A percentile compares a stretch with the other conserved stretches of the same genome.
These are phyloP conservation scores for Gallinago jamesoni DNA, from an alignment of 2,113 vertebrate genomes.

Conservation along the genomic window DNA sequence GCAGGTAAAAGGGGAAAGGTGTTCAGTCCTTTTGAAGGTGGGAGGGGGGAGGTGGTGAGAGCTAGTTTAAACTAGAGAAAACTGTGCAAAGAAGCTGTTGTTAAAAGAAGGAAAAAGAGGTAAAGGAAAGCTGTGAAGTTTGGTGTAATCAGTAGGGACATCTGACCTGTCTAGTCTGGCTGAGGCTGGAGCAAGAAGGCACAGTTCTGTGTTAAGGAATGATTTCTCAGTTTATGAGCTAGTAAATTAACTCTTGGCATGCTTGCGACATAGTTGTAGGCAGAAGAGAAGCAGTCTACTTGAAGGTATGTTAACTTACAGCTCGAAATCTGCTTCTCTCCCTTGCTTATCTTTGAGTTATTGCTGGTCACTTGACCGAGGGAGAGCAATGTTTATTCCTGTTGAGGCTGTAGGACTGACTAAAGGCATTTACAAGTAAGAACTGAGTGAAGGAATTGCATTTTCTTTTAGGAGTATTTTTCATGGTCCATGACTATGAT, in stretches of 20 bases:
- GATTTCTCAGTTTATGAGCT: neutral
- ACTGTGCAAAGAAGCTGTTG: neutral
- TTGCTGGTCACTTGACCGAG: neutral
- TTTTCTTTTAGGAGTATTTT: neutral
- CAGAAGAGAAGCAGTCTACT: neutral
- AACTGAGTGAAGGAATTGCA: neutral
- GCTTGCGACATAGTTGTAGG: neutral
- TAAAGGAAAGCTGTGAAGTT: neutral
- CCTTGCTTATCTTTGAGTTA: neutral
- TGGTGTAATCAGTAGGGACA: neutral
- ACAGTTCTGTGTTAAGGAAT: neutral
- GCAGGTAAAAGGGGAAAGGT: neutral
- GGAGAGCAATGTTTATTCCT: neutral
- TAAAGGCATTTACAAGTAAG: neutral
- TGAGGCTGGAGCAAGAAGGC: neutral
- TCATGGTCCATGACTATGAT: accelerated
- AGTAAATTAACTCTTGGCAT: neutral
- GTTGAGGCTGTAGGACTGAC: neutral
- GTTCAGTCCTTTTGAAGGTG: neutral
- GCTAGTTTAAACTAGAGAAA: slow-evolving; percentile 20
- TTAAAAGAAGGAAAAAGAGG: neutral
- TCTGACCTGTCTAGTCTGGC: slow-evolving; percentile 31
- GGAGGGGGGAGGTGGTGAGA: neutral
- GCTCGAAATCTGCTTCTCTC: neutral
- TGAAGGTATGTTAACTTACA: neutral